Evolutionary conservation across 2,888 invertebrate genomes (phyloP).

Genomic region (Trachelus iudaicus): DNA sequence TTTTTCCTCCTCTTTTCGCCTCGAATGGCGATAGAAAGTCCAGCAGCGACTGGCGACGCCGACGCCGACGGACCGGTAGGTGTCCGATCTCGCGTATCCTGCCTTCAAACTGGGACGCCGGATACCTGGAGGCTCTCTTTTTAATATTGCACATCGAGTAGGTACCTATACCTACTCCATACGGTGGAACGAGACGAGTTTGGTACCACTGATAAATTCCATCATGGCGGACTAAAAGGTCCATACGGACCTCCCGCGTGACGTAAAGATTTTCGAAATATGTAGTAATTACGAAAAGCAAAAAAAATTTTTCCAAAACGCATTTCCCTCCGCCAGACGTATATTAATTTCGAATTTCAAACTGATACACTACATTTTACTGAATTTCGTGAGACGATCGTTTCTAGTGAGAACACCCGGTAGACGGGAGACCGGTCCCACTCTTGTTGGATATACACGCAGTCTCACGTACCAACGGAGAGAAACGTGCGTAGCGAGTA

Average conservation of each 20-base stretch:
- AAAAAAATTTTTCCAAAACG: background rate
- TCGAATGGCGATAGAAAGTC: constrained; percentile 20
- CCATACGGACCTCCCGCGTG: background rate
- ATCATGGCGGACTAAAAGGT: background rate
- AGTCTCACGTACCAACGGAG: background rate
- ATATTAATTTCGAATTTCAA: background rate
- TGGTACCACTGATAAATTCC: background rate
- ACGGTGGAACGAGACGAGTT: background rate
- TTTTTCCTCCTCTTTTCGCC: constrained; percentile 5
- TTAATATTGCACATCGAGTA: background rate
- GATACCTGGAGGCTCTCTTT: constrained; percentile 3
- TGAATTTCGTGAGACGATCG: background rate
- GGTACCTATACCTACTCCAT: background rate
- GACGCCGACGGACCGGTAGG: background rate
- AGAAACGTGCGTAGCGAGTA: background rate
- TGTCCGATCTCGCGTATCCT: constrained; percentile 12
- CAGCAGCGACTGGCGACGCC: constrained; percentile 4
- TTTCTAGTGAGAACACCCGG: background rate
- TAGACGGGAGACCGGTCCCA: constrained; percentile 8
- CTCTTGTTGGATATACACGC: background rate
- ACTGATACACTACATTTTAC: background rate
- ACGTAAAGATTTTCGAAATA: background rate
- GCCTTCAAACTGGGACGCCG: constrained; percentile 18
- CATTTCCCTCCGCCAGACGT: too few relatives aligned
- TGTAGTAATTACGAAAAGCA: background rate